Base-by-base conservation (phyloP, 2,797 vertebrate genomes). In the Aplochiton taeniatus region DNA sequence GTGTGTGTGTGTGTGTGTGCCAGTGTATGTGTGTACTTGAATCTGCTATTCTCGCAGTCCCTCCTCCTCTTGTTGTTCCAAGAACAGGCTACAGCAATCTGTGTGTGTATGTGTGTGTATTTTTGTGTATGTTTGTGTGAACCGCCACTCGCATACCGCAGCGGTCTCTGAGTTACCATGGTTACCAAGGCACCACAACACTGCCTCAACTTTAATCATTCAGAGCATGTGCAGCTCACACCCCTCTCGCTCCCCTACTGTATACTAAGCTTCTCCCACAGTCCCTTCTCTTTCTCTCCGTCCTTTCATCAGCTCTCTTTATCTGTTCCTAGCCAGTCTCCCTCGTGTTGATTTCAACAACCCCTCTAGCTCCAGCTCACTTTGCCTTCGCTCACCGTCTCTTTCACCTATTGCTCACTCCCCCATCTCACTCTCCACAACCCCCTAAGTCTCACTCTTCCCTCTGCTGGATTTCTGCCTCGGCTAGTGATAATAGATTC, bases 171-270 rank as follows among this genome's bases (percentile, higher is more conserved):
- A 70, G 84, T 87, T 81, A 88, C 70, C 78, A 56, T n/a, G 67
- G 86, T 90, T 89, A 68, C 87, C 84, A 81, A 86, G 80, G 83
- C 60, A 85, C 83, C 85, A 84, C 69, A 77, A 74, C 76, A 78
- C 74, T 49, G 66, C 54, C 16, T 62, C 72, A 68, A 70, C 72
- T 74, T 81, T 82, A 80, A 83, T 84, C 71, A 85, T 81, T 85
- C 74, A 70, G 71, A 68, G 67, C 77, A 79, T 73, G 79, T 74
- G 68, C 76, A 65, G 61, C 70, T 84, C 81, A 74, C 82, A 70
- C 81, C 63, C 78, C 74, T 68, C 18, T 42, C 13, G 46, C 53
- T 17, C 61, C 19, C 53, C 6, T 61, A 7, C 58, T 42, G 49
- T 74, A 11, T 58, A 48, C 18, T 49, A 46, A 49, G 13, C 49